Evolutionary conservation across 2,113 vertebrate species (phyloP).

Genomic region (Nestor notabilis): DNA sequence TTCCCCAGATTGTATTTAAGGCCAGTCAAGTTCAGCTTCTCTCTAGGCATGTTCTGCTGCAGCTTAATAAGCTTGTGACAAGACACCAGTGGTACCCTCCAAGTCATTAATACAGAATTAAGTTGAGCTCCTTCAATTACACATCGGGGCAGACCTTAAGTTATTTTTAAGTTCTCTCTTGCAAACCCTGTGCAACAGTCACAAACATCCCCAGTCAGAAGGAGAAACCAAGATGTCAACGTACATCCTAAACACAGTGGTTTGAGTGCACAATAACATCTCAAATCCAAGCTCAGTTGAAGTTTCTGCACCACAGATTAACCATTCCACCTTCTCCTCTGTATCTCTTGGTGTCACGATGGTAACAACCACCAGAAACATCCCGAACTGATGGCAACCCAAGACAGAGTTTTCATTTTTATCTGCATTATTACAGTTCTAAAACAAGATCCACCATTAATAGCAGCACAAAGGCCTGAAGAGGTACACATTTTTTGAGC

Average conservation of each 20-base stretch:
- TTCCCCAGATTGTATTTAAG: neutral
- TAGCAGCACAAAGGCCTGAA: neutral
- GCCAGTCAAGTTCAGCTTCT: neutral
- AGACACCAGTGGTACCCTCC: neutral
- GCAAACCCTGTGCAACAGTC: neutral
- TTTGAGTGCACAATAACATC: neutral
- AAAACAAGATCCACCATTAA: neutral
- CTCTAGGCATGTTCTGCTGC: neutral
- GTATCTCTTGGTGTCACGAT: neutral
- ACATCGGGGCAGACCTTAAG: neutral
- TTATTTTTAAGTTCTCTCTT: neutral
- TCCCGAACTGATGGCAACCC: neutral
- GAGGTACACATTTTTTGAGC: neutral
- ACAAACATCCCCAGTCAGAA: neutral
- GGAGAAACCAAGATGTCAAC: neutral
- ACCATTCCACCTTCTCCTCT: neutral
- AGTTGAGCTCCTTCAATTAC: neutral
- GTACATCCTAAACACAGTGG: neutral
- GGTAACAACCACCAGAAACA: accelerated
- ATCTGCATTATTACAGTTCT: neutral
- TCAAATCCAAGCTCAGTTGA: neutral
- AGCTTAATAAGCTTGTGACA: neutral
- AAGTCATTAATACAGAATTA: neutral
- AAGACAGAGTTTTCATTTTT: neutral
- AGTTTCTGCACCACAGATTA: neutral